These are phyloP conservation scores for Lasiurus cinereus DNA, from an alignment of 2,113 vertebrate species.

Conservation along the genomic window DNA sequence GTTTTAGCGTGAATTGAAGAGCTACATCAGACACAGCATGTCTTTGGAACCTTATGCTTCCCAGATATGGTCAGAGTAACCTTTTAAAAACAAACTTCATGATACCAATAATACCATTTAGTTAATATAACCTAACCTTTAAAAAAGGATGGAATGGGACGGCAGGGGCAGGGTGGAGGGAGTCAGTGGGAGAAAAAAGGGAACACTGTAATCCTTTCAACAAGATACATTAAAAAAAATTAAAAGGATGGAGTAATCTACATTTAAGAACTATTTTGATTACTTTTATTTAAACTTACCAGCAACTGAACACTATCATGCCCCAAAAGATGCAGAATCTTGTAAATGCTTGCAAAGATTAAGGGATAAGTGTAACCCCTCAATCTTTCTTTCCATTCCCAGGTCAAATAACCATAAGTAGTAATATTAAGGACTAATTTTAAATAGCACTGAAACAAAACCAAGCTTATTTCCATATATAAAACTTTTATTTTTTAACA, in stretches of 20 bases:
- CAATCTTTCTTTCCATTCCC: constrained; percentile 95
- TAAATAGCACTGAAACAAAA: not conserved
- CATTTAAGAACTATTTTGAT: constrained; percentile 38
- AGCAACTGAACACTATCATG: constrained; percentile 91
- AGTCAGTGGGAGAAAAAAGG: too few species aligned
- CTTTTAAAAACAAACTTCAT: constrained; percentile 55
- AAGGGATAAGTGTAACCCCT: constrained; percentile 95
- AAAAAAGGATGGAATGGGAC: not conserved
- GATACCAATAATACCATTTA: not conserved
- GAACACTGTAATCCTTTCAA: not conserved
- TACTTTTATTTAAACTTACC: constrained; percentile 87
- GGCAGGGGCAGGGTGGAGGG: too few species aligned
- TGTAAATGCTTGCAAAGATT: constrained; percentile 94
- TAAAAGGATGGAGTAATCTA: not conserved
- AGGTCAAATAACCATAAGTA: constrained; percentile 95
- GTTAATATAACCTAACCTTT: constrained; percentile 14
- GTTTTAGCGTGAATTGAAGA: not conserved
- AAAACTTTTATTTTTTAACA: not conserved
- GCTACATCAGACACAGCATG: not conserved
- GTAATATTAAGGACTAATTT: constrained; percentile 85
- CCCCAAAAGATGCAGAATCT: constrained; percentile 89
- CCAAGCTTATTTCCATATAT: not conserved
- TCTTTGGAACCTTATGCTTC: not conserved
- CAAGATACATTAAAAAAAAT: not conserved
- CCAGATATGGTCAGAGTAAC: not conserved